Percentiles rank a stretch among this genome's conserved stretches.
Evolutionary conservation across 2,888 invertebrate species (phyloP).

Genomic region (Nomada hirtipes): DNA sequence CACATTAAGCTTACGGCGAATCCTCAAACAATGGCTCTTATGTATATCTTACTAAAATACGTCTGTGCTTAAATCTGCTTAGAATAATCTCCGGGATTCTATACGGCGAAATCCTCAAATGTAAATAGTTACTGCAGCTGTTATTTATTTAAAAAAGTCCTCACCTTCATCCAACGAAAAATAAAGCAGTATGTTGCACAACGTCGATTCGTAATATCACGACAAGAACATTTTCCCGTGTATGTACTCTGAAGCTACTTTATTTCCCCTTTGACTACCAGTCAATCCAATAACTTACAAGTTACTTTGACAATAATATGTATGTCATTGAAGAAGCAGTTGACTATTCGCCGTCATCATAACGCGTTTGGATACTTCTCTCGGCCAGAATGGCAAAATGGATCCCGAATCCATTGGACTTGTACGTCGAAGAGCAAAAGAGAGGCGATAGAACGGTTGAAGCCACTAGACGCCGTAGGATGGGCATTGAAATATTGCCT

Average conservation of each 20-base stretch:
- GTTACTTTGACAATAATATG: slow-evolving; percentile 6
- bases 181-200: not conserved
- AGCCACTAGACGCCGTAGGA: slow-evolving; percentile 55
- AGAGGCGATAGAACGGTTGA: slow-evolving; percentile 48
- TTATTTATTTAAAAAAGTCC: not conserved
- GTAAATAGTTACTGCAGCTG: not conserved
- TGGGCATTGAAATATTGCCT: slow-evolving; percentile 72
- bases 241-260: not conserved
- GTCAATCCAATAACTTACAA: slow-evolving; percentile 3
- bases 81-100: slow-evolving; percentile 3
- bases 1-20: slow-evolving; percentile 25
- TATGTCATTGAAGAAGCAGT: not conserved
- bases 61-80: slow-evolving; percentile 31
- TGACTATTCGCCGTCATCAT: not conserved
- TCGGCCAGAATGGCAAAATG: slow-evolving; percentile 60
- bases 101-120: not conserved
- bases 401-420: slow-evolving; percentile 63
- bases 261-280: slow-evolving; percentile 1
- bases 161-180: not conserved
- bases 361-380: slow-evolving; percentile 31
- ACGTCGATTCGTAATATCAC: not conserved
- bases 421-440: slow-evolving; percentile 51
- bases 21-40: slow-evolving; percentile 46
- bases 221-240: not conserved
- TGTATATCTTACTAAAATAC: slow-evolving; percentile 47